Evolutionary conservation across 1,140 invertebrate species (phyloP), one percentile per base, ranked within the genome.

Genomic region (Drosophila kikkawai): DNA sequence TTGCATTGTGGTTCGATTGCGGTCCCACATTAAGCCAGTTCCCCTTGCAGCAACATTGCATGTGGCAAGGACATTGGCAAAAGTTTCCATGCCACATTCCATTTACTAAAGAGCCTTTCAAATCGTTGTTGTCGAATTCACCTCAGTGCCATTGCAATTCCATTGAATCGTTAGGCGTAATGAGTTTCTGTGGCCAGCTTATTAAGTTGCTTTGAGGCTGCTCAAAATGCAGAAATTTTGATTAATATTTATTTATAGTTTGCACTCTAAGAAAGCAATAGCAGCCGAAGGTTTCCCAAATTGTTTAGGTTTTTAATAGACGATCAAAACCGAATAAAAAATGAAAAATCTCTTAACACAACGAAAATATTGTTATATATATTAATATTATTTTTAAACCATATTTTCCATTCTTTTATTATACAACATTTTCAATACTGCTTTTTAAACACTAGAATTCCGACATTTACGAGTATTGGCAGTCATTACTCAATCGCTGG

Each of bases 141-240:
- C 51, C 63, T 61, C 39, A 13, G 32, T 15, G 3, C 55, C 36
- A 51, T 41, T 29, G 39, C 47, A 17, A 51, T 76, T 59, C 36
- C 41, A 83, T 83, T 47, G 57, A 83, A 87, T 87, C 80, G 53
- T 53, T 19, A 29, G 50, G 19, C 57, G 71, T 82, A 87, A 87
- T 87, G 83, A 87, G 71, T 78, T 80, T 83, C 64, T 68, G 76
- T 73, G 76, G 78, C 26, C 44, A 37, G 51, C 50, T 73, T 77
- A 76, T 69, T 80, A 69, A 67, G 51, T 56, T 29, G 56, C 56
- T 59, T 71, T 58, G 42, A 79, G 44, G 29, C 32, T 22, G 26
- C 22, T 53, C 26, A 13, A 64, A 84, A 69, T 68, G n/a, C 32
- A 11, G 41, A 29, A 48, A n/a, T 47, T 61, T 77, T n/a, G 36